Conservation (phyloP, 2,797 vertebrate genomes). For the Neosalanx taihuensis region DNA sequence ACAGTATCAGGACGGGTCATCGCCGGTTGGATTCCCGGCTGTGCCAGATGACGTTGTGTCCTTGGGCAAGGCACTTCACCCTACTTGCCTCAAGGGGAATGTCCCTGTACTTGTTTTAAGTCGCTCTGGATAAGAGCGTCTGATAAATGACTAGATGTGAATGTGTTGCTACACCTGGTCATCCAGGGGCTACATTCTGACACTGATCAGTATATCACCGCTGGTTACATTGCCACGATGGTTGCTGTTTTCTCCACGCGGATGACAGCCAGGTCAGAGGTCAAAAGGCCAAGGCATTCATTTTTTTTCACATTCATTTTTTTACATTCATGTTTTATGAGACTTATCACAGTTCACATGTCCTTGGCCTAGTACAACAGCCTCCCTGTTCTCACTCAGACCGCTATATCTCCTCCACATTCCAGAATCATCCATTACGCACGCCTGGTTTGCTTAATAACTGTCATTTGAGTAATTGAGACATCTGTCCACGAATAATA, state of each 20-base stretch:
- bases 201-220: too few species aligned
- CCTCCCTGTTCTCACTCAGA: constrained; percentile 27
- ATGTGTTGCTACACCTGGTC: too few species aligned
- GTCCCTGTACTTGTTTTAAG: too few species aligned
- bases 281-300: constrained; percentile 28
- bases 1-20: too few species aligned
- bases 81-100: too few species aligned
- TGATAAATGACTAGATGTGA: too few species aligned
- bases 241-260: neutral
- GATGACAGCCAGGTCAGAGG: neutral
- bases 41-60: too few species aligned
- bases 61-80: too few species aligned
- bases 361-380: constrained; percentile 23
- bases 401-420: constrained; percentile 38
- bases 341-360: constrained; percentile 47
- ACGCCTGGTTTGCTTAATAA: constrained; percentile 14
- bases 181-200: too few species aligned
- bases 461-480: constrained; percentile 47
- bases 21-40: too few species aligned
- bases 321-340: constrained; percentile 3
- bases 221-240: neutral
- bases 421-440: constrained; percentile 42
- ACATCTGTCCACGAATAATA: constrained; percentile 2
- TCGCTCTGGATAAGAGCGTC: too few species aligned
- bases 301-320: neutral